phyloP scores from a whole-genome alignment of 2,113 vertebrate genomes.

The Montifringilla adamsi region DNA sequence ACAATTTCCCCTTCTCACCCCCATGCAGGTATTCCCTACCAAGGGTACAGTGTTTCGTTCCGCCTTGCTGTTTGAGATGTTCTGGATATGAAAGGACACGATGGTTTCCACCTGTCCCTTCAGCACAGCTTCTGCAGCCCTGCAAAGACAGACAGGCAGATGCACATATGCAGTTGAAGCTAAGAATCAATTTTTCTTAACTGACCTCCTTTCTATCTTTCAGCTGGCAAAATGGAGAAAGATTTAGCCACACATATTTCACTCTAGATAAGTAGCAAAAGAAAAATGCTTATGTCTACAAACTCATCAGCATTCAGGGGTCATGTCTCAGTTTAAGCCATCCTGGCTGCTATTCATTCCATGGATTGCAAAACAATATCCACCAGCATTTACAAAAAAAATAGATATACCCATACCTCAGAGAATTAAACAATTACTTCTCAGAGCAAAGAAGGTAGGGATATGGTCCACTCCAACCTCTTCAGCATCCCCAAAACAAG shows the following conservation, averaged over 20 bases:
- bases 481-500: neutral
- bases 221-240: neutral
- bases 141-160: conserved; percentile 67
- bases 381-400: neutral
- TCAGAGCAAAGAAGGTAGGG: neutral
- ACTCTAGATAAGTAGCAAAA: neutral
- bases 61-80: conserved; percentile 93
- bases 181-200: neutral
- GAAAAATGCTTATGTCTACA: neutral
- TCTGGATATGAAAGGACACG: conserved; percentile 96
- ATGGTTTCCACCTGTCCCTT: conserved; percentile 97
- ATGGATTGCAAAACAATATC: neutral
- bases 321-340: neutral
- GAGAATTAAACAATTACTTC: neutral
- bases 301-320: neutral
- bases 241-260: neutral
- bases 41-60: conserved; percentile 89
- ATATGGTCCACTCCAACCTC: neutral
- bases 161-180: neutral
- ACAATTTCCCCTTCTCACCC: neutral
- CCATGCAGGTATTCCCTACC: conserved; percentile 75
- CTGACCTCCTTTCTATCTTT: neutral
- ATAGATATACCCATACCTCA: neutral
- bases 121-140: conserved; percentile 95
- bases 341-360: neutral